These are phyloP conservation scores for Margaritifera margaritifera DNA, from an alignment of 2,888 invertebrate genomes.

Conservation along the genomic window DNA sequence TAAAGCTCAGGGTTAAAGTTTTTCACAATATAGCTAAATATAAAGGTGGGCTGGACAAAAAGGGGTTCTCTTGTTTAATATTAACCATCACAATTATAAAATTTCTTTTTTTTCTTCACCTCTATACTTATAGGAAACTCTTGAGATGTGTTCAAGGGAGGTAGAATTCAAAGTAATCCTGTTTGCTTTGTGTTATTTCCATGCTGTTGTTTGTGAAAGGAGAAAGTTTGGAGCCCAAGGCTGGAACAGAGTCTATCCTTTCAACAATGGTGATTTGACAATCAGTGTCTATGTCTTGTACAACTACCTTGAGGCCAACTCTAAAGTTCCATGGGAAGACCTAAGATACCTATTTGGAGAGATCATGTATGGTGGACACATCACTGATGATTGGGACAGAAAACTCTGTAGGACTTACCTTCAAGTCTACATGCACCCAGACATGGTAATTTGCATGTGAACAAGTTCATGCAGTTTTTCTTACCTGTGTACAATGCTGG, in stretches of 20 bases:
- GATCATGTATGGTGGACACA: slow-evolving; percentile 98
- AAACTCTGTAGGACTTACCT: slow-evolving; percentile 84
- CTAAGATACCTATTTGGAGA: slow-evolving; percentile 95
- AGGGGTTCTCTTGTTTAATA: no score
- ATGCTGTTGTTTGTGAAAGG: slow-evolving; percentile 94
- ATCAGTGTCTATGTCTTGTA: slow-evolving; percentile 94
- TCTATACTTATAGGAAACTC: slow-evolving; percentile 78
- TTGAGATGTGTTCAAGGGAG: slow-evolving; percentile 96
- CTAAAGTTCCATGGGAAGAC: slow-evolving; percentile 93
- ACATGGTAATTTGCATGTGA: slow-evolving; percentile 78
- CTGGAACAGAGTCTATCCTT: slow-evolving; percentile 87
- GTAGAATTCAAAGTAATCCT: slow-evolving; percentile 96
- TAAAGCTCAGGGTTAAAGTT: no score
- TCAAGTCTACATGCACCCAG: slow-evolving; percentile 93
- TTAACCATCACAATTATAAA: no score
- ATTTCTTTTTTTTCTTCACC: no score
- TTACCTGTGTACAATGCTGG: no score
- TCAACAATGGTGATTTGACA: slow-evolving; percentile 93
- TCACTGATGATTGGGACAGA: slow-evolving; percentile 97
- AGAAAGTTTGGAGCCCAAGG: slow-evolving; percentile 94
- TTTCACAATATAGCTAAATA: no score
- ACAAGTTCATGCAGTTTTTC: no score
- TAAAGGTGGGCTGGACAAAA: no score
- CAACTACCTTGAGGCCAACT: slow-evolving; percentile 95
- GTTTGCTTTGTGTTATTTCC: slow-evolving; percentile 91